A percentile compares a stretch with the other conserved stretches of the same genome.
phyloP scores from a whole-genome alignment of 92 coral and sea anemone genomes.

The Hydrozoanthus gracilis region DNA sequence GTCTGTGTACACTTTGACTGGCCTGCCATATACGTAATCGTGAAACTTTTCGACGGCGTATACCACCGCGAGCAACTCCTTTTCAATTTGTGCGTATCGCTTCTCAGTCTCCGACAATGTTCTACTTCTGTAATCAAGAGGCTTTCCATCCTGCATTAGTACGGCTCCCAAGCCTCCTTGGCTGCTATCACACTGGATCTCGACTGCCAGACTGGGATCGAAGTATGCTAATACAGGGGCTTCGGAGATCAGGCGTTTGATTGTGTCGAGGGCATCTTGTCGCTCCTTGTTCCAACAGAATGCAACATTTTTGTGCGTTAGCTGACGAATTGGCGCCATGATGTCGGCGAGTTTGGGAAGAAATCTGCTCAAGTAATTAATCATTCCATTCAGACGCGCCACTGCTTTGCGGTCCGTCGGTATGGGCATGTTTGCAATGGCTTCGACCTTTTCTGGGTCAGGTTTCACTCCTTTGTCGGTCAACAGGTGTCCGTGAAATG shows the following conservation, averaged over 20 bases:
- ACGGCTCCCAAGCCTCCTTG: conserved; percentile 54
- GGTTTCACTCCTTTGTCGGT: conserved; percentile 55
- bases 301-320: conserved; percentile 35
- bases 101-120: background rate
- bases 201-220: conserved; percentile 47
- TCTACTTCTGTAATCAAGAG: conserved; percentile 51
- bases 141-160: conserved; percentile 53
- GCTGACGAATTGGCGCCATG: conserved; percentile 44
- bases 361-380: conserved; percentile 59
- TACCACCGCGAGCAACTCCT: conserved; percentile 44
- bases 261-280: conserved; percentile 41
- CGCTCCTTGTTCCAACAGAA: conserved; percentile 48
- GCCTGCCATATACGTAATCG: conserved; percentile 45
- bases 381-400: conserved; percentile 49
- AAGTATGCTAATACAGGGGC: conserved; percentile 59
- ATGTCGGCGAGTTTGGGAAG: conserved; percentile 50
- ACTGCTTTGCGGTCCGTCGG: conserved; percentile 55
- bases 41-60: conserved; percentile 49
- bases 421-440: conserved; percentile 25
- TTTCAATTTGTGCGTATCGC: conserved; percentile 28
- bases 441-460: conserved; percentile 36
- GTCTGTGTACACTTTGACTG: conserved; percentile 27
- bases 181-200: conserved; percentile 62
- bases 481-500: conserved; percentile 57
- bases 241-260: conserved; percentile 51